phyloP scores from a whole-genome alignment of 2,888 invertebrate species.

The Cyaniris semiargus region DNA sequence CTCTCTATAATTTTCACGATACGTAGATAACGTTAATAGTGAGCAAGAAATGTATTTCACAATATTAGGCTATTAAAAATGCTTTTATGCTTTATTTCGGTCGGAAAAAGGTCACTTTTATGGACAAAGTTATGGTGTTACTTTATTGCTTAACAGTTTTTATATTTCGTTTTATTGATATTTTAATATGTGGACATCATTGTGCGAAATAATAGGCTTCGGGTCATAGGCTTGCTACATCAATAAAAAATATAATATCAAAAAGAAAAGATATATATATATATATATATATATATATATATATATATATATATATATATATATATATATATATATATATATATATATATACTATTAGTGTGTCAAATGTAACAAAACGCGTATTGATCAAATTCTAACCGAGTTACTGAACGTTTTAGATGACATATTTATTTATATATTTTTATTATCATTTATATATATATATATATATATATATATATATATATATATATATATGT shows the following conservation, averaged over 20 bases:
- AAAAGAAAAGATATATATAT: not conserved
- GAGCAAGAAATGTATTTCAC: constrained; percentile 25
- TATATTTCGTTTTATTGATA: constrained; percentile 23
- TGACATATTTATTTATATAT: not conserved
- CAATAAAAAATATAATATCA: not conserved
- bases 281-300: too few relatives aligned
- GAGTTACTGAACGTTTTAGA: too few relatives aligned
- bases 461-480: too few relatives aligned
- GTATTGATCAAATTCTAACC: not conserved
- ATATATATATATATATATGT: too few relatives aligned
- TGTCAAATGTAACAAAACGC: constrained; percentile 14
- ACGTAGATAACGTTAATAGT: constrained; percentile 24
- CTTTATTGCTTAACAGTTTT: constrained; percentile 26
- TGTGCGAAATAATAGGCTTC: not conserved
- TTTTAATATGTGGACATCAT: constrained; percentile 12
- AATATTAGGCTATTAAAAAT: constrained; percentile 27
- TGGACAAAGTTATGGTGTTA: constrained; percentile 25
- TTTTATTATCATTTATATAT: too few relatives aligned
- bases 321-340: too few relatives aligned
- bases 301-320: too few relatives aligned
- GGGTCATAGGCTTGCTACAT: not conserved
- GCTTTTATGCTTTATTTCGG: constrained; percentile 26
- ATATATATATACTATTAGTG: constrained; percentile 11
- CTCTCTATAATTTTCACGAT: constrained; percentile 25
- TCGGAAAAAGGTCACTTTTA: constrained; percentile 30